A percentile compares a stretch with the other conserved stretches of the same genome.
These are phyloP conservation scores for Erythrocercus mccallii DNA, from an alignment of 2,113 vertebrate species.

Conservation along the genomic window DNA sequence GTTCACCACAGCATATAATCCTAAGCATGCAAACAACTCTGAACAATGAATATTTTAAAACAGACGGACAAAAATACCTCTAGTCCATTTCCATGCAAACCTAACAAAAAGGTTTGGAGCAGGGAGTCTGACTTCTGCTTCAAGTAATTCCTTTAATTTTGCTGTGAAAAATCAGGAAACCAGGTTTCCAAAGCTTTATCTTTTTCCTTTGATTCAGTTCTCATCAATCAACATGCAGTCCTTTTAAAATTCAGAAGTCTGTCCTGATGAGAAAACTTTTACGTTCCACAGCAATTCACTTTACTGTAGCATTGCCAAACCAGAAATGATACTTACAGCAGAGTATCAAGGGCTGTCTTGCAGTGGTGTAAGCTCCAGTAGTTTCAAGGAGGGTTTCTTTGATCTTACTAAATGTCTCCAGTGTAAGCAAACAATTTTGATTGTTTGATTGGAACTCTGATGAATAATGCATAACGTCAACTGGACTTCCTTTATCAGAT, in stretches of 20 bases:
- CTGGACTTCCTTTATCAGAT: conserved; percentile 79
- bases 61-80: conserved; percentile 29
- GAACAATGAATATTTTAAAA: neutral
- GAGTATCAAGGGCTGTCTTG: conserved; percentile 2
- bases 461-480: conserved; percentile 79
- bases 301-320: conserved; percentile 23
- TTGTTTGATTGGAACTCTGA: conserved; percentile 74
- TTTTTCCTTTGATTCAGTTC: neutral
- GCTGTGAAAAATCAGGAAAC: conserved; percentile 11
- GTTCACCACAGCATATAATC: neutral
- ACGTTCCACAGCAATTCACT: conserved; percentile 28
- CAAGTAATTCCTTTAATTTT: conserved; percentile 3
- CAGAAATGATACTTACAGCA: conserved; percentile 72
- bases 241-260: conserved; percentile 47
- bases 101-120: neutral
- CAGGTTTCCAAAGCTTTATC: neutral
- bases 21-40: neutral
- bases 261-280: conserved; percentile 58
- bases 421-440: conserved; percentile 77
- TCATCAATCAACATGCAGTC: neutral
- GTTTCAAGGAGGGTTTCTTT: conserved; percentile 65
- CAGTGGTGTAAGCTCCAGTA: conserved; percentile 37
- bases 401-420: conserved; percentile 69
- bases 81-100: neutral
- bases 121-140: neutral